These are phyloP conservation scores for Drosophila sp. DNA, from an alignment of 1,140 invertebrate genomes.

Conservation along the genomic window DNA sequence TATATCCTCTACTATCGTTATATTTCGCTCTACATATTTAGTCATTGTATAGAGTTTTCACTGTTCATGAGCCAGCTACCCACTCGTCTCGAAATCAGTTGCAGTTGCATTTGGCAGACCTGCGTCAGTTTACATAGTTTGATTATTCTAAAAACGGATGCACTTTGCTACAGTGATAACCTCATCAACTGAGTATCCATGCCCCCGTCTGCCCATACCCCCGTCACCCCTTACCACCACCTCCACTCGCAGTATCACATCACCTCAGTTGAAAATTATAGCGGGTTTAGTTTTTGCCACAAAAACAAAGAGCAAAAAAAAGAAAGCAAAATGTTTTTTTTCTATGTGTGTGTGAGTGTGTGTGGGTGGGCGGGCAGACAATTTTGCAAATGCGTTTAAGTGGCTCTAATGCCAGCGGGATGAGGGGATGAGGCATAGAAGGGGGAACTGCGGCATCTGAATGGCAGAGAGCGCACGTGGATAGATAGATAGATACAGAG, in stretches of 20 bases:
- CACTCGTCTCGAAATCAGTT: constrained; percentile 10
- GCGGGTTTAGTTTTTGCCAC: constrained; percentile 54
- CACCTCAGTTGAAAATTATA: constrained; percentile 66
- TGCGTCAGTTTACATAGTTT: constrained; percentile 75
- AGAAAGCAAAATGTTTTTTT: constrained; percentile 31
- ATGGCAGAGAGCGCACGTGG: constrained; percentile 59
- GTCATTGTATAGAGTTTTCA: background rate
- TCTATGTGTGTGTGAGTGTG: constrained; percentile 37
- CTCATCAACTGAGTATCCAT: constrained; percentile 51
- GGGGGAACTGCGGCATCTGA: background rate
- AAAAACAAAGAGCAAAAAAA: constrained; percentile 17
- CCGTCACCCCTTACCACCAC: background rate
- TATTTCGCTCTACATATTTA: background rate
- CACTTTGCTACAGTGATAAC: constrained; percentile 75
- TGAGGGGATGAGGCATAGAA: constrained; percentile 34
- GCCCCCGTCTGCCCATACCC: background rate
- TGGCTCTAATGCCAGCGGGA: constrained; percentile 75
- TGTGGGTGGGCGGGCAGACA: constrained; percentile 69
- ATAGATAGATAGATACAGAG: constrained; percentile 41
- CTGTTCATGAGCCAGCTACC: constrained; percentile 2
- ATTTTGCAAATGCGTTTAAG: constrained; percentile 79
- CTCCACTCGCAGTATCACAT: constrained; percentile 43
- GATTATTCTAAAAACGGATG: constrained; percentile 79
- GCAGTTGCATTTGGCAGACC: constrained; percentile 19
- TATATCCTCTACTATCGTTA: too few species aligned